Base-by-base conservation (phyloP, 2,113 vertebrate genomes). In the Passer domesticus region DNA sequence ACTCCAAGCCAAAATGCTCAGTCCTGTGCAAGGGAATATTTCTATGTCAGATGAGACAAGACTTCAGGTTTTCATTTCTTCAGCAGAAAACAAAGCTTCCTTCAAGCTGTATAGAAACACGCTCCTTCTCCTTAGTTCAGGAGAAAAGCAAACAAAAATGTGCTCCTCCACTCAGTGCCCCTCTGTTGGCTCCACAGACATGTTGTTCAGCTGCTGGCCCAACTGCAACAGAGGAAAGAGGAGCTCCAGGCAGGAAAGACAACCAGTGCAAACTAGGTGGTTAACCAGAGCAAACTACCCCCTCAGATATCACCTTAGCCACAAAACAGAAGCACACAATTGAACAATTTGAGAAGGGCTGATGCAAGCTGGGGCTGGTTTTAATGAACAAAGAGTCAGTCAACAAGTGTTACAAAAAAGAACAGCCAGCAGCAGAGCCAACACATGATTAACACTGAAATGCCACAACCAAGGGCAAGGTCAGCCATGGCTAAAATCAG, bases 141-240 rank as follows among this genome's bases (percentile, higher is more conserved):
- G 13, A 89, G 83, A 55, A 96, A 95, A 93, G 49, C 75, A 94
- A 96, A 92, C 58, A 93, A 73, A 96, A 83, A 46, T 35, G 41
- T 46, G n/a, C 24, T 69, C 31, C 62, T 62, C 60, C n/a, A 69
- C 37, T 10, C 2, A 87, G 52, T 62, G 37, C 41, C 33, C 53
- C 4, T 66, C 72, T 35, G 16, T 44, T 90, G 50, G 64, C 72
- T 80, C 76, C 60, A 63, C 17, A 16, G 16, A 44, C 0, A 5
- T 10, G 25, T 55, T 80, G 43, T 83, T 67, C 47, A 70, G 53
- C 47, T 92, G 35, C 52, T 2, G 2, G 62, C n/a, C 52, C 79
- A 64, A 53, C 9, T 78, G 67, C 39, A 89, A 33, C 13, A 75
- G 75, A 43, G 19, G n/a, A 92, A 95, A 90, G 46, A 87, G 52